phyloP scores from a whole-genome alignment of 2,888 invertebrate genomes.

The Auanema sp. region DNA sequence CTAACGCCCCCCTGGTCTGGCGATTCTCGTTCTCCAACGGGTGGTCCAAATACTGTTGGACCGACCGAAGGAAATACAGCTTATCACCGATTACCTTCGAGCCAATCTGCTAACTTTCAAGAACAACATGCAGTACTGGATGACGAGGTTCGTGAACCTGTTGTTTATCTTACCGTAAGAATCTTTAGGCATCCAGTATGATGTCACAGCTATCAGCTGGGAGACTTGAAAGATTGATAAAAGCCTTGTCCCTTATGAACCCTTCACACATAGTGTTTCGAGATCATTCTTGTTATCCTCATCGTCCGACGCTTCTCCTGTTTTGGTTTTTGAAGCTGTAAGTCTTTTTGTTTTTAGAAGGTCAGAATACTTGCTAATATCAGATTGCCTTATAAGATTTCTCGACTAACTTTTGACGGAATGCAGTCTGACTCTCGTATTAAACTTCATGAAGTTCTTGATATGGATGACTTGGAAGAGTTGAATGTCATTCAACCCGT shows the following conservation, averaged over 20 bases:
- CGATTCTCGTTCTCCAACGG: constrained; percentile 4
- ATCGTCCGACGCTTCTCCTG: constrained; percentile 9
- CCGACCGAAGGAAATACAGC: constrained; percentile 3
- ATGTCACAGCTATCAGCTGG: constrained; percentile 13
- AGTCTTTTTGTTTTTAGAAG: neutral
- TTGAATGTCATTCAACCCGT: constrained; percentile 6
- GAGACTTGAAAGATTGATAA: constrained; percentile 9
- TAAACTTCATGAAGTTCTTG: neutral
- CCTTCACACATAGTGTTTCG: constrained; percentile 7
- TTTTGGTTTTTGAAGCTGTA: constrained; percentile 14
- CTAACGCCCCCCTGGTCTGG: constrained; percentile 9
- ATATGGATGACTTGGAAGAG: constrained; percentile 4
- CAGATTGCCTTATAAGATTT: neutral
- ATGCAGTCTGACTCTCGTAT: constrained; percentile 11
- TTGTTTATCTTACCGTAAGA: neutral
- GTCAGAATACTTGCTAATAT: neutral
- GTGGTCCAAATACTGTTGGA: neutral
- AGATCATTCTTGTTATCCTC: neutral
- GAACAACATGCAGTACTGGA: constrained; percentile 2
- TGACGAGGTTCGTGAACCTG: neutral
- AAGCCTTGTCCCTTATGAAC: neutral
- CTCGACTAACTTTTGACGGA: constrained; percentile 9
- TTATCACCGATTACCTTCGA: constrained; percentile 9
- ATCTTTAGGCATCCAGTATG: neutral
- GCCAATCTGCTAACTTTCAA: neutral